phyloP scores from a whole-genome alignment of 92 coral and sea anemone species.

The Actinernus sp. region DNA sequence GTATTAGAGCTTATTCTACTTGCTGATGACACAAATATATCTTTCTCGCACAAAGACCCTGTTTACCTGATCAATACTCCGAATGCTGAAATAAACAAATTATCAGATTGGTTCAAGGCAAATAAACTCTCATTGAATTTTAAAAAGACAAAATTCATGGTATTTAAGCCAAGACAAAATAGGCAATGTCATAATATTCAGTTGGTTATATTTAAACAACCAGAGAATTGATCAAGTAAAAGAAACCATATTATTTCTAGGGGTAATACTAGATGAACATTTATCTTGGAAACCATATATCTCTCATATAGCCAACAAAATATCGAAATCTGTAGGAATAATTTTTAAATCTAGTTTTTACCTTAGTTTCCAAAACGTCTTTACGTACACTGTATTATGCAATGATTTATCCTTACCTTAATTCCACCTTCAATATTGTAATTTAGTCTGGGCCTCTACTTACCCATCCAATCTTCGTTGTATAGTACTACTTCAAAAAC shows the following conservation, averaged over 20 bases:
- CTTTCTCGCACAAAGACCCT: conserved; percentile 14
- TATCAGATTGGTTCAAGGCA: conserved; percentile 15
- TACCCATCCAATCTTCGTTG: not conserved
- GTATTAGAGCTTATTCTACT: conserved; percentile 5
- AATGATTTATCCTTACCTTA: no score
- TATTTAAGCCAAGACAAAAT: not conserved
- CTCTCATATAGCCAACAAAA: not conserved
- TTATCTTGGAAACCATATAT: not conserved
- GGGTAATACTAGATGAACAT: no score
- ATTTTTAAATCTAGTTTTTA: not conserved
- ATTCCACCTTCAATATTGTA: not conserved
- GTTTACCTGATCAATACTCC: not conserved
- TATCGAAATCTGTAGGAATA: not conserved
- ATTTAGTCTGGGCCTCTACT: not conserved
- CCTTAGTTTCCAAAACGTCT: no score
- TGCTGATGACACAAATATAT: conserved; percentile 38
- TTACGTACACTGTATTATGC: no score
- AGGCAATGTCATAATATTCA: not conserved
- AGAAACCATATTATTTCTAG: no score
- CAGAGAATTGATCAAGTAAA: conserved; percentile 1
- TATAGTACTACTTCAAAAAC: not conserved
- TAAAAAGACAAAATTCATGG: conserved; percentile 4
- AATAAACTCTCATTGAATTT: conserved; percentile 10
- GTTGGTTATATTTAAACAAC: no score
- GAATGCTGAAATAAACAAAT: conserved; percentile 10